Conservation (phyloP, 2,888 invertebrate genomes). For the Adela reaumurella region DNA sequence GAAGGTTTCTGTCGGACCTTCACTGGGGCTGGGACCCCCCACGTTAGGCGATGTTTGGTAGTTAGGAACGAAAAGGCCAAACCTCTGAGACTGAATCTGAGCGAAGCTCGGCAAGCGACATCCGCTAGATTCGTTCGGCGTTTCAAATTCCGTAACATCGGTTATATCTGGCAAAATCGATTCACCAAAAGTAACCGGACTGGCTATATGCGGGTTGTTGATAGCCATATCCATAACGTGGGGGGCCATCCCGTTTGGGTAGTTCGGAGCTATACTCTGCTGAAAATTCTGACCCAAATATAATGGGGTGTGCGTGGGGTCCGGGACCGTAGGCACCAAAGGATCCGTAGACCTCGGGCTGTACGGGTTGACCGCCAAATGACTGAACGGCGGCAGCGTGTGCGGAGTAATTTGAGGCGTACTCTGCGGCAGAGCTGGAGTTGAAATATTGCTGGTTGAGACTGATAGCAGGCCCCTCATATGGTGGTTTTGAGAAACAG, state of each 20-base stretch:
- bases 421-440: constrained; percentile 53
- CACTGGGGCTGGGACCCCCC: constrained; percentile 67
- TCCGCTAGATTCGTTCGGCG: constrained; percentile 33
- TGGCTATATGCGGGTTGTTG: constrained; percentile 64
- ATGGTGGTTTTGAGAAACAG: constrained; percentile 79
- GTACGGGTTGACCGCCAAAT: constrained; percentile 58
- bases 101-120: constrained; percentile 64
- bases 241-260: constrained; percentile 86
- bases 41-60: constrained; percentile 65
- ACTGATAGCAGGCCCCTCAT: constrained; percentile 89
- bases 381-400: constrained; percentile 57
- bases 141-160: constrained; percentile 47
- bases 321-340: constrained; percentile 56
- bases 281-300: constrained; percentile 59
- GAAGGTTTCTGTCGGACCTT: constrained; percentile 50
- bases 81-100: constrained; percentile 58
- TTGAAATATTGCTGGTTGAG: constrained; percentile 67
- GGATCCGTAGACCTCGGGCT: constrained; percentile 57
- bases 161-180: constrained; percentile 37
- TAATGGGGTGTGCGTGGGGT: constrained; percentile 59
- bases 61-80: constrained; percentile 57
- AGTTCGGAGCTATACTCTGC: constrained; percentile 61
- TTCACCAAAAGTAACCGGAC: constrained; percentile 85
- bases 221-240: constrained; percentile 76
- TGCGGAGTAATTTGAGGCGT: constrained; percentile 52